Percentiles rank a stretch among this genome's conserved stretches.
These are phyloP conservation scores for Tortricodes alternella DNA, from an alignment of 2,888 invertebrate species.

Conservation along the genomic window DNA sequence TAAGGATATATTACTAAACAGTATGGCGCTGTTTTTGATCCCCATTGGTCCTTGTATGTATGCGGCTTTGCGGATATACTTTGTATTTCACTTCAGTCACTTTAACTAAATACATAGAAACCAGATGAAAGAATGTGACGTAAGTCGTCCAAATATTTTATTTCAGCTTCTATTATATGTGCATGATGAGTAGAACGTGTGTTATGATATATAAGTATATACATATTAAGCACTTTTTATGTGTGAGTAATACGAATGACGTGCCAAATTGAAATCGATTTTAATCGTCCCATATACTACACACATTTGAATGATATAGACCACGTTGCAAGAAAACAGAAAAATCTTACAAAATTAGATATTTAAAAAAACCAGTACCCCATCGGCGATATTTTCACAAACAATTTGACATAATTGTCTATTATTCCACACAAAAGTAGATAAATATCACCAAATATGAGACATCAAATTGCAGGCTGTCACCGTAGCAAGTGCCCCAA, in stretches of 20 bases:
- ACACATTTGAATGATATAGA: not conserved
- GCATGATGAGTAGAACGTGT: not conserved
- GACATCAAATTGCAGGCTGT: no score
- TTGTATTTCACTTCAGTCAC: not conserved
- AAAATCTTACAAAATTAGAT: no score
- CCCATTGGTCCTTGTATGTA: no score
- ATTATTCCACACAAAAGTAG: no score
- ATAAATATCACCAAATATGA: no score
- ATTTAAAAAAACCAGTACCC: no score
- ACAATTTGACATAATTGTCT: no score
- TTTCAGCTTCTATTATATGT: not conserved
- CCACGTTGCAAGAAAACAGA: not conserved
- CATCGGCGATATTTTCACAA: no score
- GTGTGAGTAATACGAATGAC: conserved; percentile 2
- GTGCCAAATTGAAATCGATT: conserved; percentile 26
- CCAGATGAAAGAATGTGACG: not conserved
- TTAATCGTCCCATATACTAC: not conserved
- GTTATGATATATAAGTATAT: not conserved
- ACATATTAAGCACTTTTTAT: not conserved
- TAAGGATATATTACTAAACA: no score
- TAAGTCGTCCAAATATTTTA: conserved; percentile 22
- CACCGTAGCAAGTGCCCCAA: no score
- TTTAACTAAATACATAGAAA: not conserved
- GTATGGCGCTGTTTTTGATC: no score
- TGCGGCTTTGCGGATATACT: no score